Percentiles rank a stretch among this genome's conserved stretches.
These are phyloP conservation scores for Lytechinus pictus DNA, from an alignment of 35 echinoderm and acorn worm species.

Conservation along the genomic window DNA sequence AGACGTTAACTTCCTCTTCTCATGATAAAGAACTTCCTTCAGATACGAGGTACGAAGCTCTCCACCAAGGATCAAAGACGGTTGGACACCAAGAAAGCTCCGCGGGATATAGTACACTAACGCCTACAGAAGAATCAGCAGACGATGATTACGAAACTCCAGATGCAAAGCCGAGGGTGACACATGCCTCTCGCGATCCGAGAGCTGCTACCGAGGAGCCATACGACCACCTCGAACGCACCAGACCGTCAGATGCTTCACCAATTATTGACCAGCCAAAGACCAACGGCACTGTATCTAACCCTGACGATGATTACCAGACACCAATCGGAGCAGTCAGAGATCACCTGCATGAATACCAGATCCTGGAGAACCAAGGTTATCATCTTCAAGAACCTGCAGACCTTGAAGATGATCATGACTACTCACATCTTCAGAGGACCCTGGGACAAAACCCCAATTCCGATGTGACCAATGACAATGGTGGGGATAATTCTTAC, in stretches of 20 bases:
- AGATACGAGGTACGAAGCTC: not conserved
- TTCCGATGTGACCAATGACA: not conserved
- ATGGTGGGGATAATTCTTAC: not conserved
- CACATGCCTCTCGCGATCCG: not conserved
- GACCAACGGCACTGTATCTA: not conserved
- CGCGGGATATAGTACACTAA: not conserved
- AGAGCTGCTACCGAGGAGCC: not conserved
- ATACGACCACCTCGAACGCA: too few species aligned
- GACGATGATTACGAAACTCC: not conserved
- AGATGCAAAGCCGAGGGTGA: not conserved
- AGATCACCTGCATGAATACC: not conserved
- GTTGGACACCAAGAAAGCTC: not conserved
- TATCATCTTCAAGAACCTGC: not conserved
- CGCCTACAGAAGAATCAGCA: not conserved
- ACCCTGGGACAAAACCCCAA: not conserved
- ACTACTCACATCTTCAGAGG: not conserved
- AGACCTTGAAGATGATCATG: not conserved
- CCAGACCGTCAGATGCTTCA: not conserved
- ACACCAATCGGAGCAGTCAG: not conserved
- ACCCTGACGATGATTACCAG: not conserved
- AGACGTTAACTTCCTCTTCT: not conserved
- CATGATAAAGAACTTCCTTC: not conserved
- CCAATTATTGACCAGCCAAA: not conserved
- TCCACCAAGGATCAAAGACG: too few species aligned
- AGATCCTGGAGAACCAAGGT: not conserved